Conservation (phyloP, 2,888 invertebrate genomes). For the Pristionchus maxplancki region DNA sequence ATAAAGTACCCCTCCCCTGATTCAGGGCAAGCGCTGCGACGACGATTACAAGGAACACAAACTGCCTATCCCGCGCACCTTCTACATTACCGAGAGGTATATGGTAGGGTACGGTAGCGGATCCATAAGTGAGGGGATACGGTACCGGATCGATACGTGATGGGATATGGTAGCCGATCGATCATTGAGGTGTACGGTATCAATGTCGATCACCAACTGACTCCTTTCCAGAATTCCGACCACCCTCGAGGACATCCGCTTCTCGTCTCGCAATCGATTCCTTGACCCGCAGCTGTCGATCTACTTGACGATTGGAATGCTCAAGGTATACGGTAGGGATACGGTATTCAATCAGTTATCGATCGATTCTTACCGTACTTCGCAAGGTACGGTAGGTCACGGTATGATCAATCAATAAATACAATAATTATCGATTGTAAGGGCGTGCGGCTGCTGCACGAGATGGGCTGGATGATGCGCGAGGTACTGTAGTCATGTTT, state of each 20-base stretch:
- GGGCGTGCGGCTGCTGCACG: conserved; percentile 29
- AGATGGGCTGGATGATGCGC: conserved; percentile 45
- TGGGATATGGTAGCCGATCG: neutral
- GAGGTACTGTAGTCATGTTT: conserved; percentile 8
- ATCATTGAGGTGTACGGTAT: neutral
- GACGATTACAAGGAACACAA: conserved; percentile 37
- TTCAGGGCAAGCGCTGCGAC: conserved; percentile 37
- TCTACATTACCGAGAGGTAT: conserved; percentile 44
- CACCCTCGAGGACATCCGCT: conserved; percentile 15
- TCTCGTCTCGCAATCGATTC: neutral
- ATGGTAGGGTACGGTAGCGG: conserved; percentile 6
- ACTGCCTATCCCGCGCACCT: neutral
- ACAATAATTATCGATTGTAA: neutral
- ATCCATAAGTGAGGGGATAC: neutral
- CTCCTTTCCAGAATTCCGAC: neutral
- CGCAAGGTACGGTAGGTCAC: neutral
- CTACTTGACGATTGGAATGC: neutral
- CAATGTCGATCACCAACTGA: neutral
- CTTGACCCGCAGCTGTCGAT: conserved; percentile 33
- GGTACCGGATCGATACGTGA: neutral
- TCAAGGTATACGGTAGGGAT: conserved; percentile 19
- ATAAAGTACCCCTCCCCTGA: too few species aligned
- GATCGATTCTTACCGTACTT: neutral
- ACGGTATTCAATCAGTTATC: neutral
- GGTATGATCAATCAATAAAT: neutral